Percentiles rank a stretch among this genome's conserved stretches.
These are phyloP conservation scores for Phyllopteryx taeniolatus DNA, from an alignment of 2,113 vertebrate genomes.

Conservation along the genomic window DNA sequence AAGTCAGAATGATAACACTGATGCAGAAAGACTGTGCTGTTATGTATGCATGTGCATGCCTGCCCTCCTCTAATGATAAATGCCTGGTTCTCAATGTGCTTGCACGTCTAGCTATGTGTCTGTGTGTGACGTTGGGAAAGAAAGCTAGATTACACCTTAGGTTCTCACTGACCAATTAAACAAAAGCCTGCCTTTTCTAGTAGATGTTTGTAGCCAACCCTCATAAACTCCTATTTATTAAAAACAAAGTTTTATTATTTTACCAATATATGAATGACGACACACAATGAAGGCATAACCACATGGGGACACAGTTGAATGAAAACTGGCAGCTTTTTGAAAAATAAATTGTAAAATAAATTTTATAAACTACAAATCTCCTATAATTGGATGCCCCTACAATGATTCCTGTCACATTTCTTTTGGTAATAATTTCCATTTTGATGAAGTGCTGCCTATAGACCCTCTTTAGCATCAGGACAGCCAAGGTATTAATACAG, in stretches of 20 bases:
- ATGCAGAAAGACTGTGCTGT: constrained; percentile 91
- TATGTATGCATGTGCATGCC: constrained; percentile 58
- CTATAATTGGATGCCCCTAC: constrained; percentile 45
- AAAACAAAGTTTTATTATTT: constrained; percentile 22
- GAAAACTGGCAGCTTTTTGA: constrained; percentile 48
- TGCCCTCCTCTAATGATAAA: constrained; percentile 50
- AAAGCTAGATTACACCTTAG: constrained; percentile 82
- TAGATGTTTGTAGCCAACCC: constrained; percentile 55
- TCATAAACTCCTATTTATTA: constrained; percentile 9
- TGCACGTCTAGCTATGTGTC: constrained; percentile 74
- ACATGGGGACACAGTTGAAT: constrained; percentile 30
- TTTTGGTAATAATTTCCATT: constrained; percentile 70
- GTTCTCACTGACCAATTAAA: constrained; percentile 58
- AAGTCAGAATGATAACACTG: constrained; percentile 30
- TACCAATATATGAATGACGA: constrained; percentile 6
- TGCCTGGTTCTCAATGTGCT: constrained; percentile 70
- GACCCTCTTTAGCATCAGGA: constrained; percentile 61
- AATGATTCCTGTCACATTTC: constrained; percentile 56
- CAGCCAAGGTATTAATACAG: constrained; percentile 60
- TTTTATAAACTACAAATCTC: constrained; percentile 39
- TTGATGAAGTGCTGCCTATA: constrained; percentile 66
- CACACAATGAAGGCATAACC: constrained; percentile 29
- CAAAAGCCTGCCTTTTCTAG: constrained; percentile 58
- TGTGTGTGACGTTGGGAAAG: constrained; percentile 71
- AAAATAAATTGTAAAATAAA: constrained; percentile 38